These are phyloP conservation scores for Tetragnatha versicolor DNA, from an alignment of 1,140 invertebrate species.

Conservation along the genomic window DNA sequence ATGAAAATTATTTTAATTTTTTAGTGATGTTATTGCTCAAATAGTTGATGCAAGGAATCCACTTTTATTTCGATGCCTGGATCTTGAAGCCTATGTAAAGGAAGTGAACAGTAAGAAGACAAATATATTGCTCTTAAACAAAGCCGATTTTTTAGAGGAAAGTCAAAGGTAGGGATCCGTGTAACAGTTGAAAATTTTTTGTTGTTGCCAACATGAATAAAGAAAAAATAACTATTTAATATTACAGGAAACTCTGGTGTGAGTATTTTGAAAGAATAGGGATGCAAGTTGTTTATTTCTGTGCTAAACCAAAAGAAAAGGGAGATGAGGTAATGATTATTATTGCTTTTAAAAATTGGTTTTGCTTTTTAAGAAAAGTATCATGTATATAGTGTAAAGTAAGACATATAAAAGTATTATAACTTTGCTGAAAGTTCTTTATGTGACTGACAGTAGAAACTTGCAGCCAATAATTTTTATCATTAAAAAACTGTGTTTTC, in stretches of 20 bases:
- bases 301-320: constrained; percentile 69
- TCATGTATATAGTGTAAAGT: no score
- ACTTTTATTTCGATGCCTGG: constrained; percentile 89
- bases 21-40: constrained; percentile 91
- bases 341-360: no score
- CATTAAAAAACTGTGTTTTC: no score
- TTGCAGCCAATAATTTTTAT: no score
- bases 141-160: constrained; percentile 90
- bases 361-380: no score
- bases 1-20: no score
- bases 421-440: no score
- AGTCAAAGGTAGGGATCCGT: constrained; percentile 71
- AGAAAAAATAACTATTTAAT: constrained; percentile 1
- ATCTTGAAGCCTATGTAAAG: constrained; percentile 92
- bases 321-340: constrained; percentile 55
- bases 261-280: constrained; percentile 80
- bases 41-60: constrained; percentile 98
- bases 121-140: constrained; percentile 91
- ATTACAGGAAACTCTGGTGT: constrained; percentile 75
- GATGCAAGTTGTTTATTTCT: constrained; percentile 83
- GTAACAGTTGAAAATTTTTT: not conserved
- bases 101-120: constrained; percentile 81
- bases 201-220: not conserved
- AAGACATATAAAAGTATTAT: no score
- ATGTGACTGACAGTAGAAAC: no score